A percentile compares a stretch with the other conserved stretches of the same genome.
Conservation (phyloP, 2,797 vertebrate species). For the Peromyscus nudipes region DNA sequence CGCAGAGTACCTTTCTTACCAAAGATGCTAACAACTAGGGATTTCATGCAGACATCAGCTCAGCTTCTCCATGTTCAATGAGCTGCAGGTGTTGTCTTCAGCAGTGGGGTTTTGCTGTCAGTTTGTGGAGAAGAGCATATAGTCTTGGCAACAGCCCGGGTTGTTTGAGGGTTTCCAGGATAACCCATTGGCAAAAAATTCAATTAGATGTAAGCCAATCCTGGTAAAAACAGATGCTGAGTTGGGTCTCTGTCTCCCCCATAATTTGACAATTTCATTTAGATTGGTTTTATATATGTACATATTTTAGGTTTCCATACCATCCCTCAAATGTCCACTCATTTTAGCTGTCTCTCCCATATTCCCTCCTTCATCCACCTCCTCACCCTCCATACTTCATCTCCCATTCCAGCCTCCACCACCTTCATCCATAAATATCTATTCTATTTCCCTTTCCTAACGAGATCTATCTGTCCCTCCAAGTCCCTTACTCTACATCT, state of each 20-base stretch:
- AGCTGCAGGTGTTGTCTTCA: neutral
- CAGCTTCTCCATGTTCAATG: neutral
- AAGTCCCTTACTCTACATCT: neutral
- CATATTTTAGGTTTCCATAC: neutral
- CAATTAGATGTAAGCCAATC: neutral
- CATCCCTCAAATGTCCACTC: neutral
- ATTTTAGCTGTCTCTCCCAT: neutral
- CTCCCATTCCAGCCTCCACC: neutral
- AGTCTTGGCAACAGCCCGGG: neutral
- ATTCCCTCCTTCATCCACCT: neutral
- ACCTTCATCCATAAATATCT: neutral
- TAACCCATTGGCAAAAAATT: neutral
- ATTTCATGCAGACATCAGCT: neutral
- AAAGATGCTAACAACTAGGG: neutral
- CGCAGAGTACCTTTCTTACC: neutral
- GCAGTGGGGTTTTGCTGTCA: neutral
- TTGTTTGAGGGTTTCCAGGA: neutral
- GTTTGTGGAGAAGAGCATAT: neutral
- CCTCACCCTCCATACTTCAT: neutral
- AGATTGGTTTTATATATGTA: neutral
- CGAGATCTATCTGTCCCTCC: neutral
- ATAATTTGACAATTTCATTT: neutral
- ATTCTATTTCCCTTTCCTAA: neutral
- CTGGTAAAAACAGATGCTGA: neutral
- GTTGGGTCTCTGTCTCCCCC: neutral